Evolutionary conservation across 1,140 invertebrate species (phyloP), one percentile per base, ranked within the genome.

Genomic region (Sweltsa coloradensis): DNA sequence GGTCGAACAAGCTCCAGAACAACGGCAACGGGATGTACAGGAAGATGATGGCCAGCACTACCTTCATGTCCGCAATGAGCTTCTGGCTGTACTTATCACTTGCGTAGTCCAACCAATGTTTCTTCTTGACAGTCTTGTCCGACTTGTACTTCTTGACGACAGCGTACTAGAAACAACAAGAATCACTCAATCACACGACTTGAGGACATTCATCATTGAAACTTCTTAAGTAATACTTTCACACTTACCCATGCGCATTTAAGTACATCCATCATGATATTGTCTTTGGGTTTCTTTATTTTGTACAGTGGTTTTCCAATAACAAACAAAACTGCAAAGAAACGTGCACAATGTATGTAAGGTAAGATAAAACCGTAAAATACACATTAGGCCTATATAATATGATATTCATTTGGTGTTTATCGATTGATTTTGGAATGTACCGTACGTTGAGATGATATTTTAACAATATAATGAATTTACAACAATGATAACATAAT

Each of bases 101-200:
- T 1, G 89, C 85, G 62, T 86, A 78, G 62, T 94, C 85, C 42
- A 94, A 61, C 80, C 86, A 92, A 58, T 89, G 84, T 3, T 76
- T 57, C 58, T 69, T 65, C 31, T 62, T 55, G 60, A 52, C 22
- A 29, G 52, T 51, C 34, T 45, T 40, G 44, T 45, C 1, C 22
- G 26, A 39, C 46, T 19, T 52, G 29, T 49, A 45, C 51, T 34
- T 56, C 43, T 19, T 44, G 29, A 22, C 37, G 3, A 42, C 24
- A 13, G 52, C 52, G 31, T 48, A 43, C 50, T 51, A 29, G 9
- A 45, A 34, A n/a, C n/a, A n/a, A n/a, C n/a, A n/a, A n/a, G n/a
- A n/a, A n/a, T n/a, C n/a, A n/a, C n/a, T n/a, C n/a, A n/a, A n/a
- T n/a, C n/a, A n/a, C n/a, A n/a, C n/a, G n/a, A n/a, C n/a, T n/a